Evolutionary conservation across 2,888 invertebrate species (phyloP), one percentile per base, ranked within the genome.

Genomic region (Megaustenia siamemsis): DNA sequence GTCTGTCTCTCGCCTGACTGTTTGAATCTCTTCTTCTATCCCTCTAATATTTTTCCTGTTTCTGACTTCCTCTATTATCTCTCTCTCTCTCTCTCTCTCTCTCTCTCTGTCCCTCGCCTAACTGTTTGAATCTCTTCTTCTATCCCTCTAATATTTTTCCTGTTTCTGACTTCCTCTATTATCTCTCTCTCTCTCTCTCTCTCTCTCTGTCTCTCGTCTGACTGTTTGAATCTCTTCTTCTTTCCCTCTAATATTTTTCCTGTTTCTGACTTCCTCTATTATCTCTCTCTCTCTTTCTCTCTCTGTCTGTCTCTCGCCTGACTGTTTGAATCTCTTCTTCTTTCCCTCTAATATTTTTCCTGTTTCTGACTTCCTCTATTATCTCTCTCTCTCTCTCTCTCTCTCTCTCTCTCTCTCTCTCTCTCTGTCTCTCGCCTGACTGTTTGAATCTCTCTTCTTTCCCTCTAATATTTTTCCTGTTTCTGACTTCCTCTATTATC

Each of bases 111-210:
- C 56, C 68, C 40, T 68, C 0, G 45, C 43, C 15, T 18, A 35
- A n/a, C 80, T 68, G 15, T 18, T 49, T 8, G 40, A n/a, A 45
- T 35, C n/a, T 68, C 68, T 45, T 15, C 40, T 69, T 68, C 18
- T 63, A n/a, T 68, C 21, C 15, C 68, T 69, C 45, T 69, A 28
- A n/a, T 68, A n/a, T 69, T 18, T 63, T 68, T 3, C 40, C 43
- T 68, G 35, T n/a, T 45, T 69, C 45, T 69, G 10, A n/a, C n/a
- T 69, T 45, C 66, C 40, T 66, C 79, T 66, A 38, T 79, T 66
- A 40, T n/a, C 56, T 66, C 4, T 21, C 10, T 66, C 40, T 79
- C 6, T 66, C 43, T 66, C 5, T 32, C 60, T 15, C 38, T 77
- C 38, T 60, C 15, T 63, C 35, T 79, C 53, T 35, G 43, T n/a